Conservation (phyloP, 2,888 invertebrate species). For the Nomada flava region DNA sequence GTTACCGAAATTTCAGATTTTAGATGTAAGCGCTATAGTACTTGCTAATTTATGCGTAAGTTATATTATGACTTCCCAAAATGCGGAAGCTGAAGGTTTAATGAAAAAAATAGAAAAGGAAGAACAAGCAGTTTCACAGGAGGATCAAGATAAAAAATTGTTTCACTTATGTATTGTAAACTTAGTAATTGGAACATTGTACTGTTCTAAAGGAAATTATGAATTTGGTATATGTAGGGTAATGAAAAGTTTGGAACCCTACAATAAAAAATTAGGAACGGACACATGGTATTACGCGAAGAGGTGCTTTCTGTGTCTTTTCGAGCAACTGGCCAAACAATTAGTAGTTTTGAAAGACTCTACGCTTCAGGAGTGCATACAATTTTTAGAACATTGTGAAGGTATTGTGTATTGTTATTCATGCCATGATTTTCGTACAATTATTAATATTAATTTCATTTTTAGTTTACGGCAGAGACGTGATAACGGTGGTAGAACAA, state of each 20-base stretch:
- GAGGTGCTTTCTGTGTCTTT: constrained; percentile 96
- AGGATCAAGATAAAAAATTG: constrained; percentile 96
- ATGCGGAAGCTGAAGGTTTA: constrained; percentile 98
- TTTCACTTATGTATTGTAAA: constrained; percentile 99
- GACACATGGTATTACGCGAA: constrained; percentile 99
- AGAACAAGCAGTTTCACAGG: constrained; percentile 96
- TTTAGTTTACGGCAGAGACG: constrained; percentile 92
- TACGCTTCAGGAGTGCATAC: constrained; percentile 94
- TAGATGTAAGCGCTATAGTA: constrained; percentile 98
- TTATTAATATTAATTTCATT: constrained; percentile 61
- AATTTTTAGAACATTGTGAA: constrained; percentile 96
- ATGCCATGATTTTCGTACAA: background rate
- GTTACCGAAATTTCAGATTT: constrained; percentile 86
- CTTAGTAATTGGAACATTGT: constrained; percentile 98
- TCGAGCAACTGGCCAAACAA: constrained; percentile 96
- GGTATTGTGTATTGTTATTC: constrained; percentile 80
- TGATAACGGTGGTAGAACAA: constrained; percentile 93
- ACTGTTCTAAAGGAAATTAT: constrained; percentile 99
- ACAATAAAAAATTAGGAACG: constrained; percentile 96
- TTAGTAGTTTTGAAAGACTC: constrained; percentile 94
- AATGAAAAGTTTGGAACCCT: constrained; percentile 98
- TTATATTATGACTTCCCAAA: constrained; percentile 99
- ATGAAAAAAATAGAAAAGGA: constrained; percentile 99
- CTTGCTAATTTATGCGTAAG: constrained; percentile 99
- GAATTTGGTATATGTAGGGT: constrained; percentile 99